Evolutionary conservation across 2,888 invertebrate species (phyloP), one percentile per base, ranked within the genome.

Genomic region (Cantharis nigra): DNA sequence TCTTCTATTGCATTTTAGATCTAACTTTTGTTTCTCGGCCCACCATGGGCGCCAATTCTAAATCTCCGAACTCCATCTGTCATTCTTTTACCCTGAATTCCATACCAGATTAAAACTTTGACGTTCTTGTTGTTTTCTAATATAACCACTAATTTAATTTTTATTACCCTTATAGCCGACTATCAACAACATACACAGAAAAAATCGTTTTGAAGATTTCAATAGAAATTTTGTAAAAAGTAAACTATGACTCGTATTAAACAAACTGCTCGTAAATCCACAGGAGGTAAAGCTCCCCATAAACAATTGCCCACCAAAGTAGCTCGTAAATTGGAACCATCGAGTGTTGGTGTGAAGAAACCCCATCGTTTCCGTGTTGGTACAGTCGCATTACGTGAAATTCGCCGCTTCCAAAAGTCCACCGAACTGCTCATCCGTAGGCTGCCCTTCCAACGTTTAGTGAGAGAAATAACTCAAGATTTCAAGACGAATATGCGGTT

Each of bases 301-400:
- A 98, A 97, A 90, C 97, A 97, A 89, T 89, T 94, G 89, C 97
- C 97, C 69, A 97, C 97, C 72, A 98, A 98, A 90, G 97, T 97
- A 62, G 97, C 97, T 62, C 94, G 97, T 89, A 98, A 98, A 90
- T 96, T 96, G 80, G 97, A 97, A 49, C 97, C 97, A 33, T 96
- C 97, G 82, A 97, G 97, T 83, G 97, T 97, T 83, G 97, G 97
- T 83, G 97, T 98, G 1, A 98, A 98, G 92, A 98, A 98, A 89
- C 97, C 97, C 81, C 97, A 98, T 94, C 95, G 97, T 91, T 97
- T 97, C 90, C 95, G 97, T 88, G 97, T 97, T 80, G 98, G 98
- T 91, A 98, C 98, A 33, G 98, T 98, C 79, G 98, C 98, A 81
- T 95, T 98, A 85, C 94, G 98, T 91, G 98, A 98, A 92, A 98